These are phyloP conservation scores for Zosterops lateralis DNA, from an alignment of 2,113 vertebrate species.

Conservation along the genomic window DNA sequence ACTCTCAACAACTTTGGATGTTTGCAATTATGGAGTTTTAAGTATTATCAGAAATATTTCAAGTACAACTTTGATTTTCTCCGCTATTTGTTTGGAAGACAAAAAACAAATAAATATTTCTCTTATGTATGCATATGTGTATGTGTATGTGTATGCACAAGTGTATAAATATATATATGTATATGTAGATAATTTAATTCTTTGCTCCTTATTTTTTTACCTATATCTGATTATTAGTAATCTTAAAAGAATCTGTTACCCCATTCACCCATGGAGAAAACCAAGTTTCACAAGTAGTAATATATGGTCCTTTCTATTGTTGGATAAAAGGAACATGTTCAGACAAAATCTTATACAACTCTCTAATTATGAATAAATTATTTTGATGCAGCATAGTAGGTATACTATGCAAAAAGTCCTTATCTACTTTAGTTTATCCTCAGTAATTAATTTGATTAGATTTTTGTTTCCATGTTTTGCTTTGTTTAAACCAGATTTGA, in stretches of 20 bases:
- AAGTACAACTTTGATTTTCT: not conserved
- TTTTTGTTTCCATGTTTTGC: not conserved
- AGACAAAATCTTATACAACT: not conserved
- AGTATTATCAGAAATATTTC: not conserved
- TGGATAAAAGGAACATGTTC: not conserved
- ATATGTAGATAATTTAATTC: not conserved
- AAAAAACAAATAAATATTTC: not conserved
- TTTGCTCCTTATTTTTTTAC: not conserved
- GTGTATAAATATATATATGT: not conserved
- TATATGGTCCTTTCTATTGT: not conserved
- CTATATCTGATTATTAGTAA: not conserved
- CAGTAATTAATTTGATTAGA: not conserved
- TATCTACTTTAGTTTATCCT: not conserved
- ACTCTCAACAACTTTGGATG: not conserved
- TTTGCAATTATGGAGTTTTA: not conserved
- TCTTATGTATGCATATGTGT: not conserved
- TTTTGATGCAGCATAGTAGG: not conserved
- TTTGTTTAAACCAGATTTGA: not conserved
- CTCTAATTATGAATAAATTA: not conserved
- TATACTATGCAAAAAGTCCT: not conserved
- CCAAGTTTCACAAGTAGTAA: not conserved
- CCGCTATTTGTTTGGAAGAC: not conserved
- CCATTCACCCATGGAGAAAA: not conserved
- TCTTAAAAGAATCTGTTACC: not conserved
- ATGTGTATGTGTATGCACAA: accelerated